Conservation (phyloP, 2,797 vertebrate species). For the Sparidentex hasta region DNA sequence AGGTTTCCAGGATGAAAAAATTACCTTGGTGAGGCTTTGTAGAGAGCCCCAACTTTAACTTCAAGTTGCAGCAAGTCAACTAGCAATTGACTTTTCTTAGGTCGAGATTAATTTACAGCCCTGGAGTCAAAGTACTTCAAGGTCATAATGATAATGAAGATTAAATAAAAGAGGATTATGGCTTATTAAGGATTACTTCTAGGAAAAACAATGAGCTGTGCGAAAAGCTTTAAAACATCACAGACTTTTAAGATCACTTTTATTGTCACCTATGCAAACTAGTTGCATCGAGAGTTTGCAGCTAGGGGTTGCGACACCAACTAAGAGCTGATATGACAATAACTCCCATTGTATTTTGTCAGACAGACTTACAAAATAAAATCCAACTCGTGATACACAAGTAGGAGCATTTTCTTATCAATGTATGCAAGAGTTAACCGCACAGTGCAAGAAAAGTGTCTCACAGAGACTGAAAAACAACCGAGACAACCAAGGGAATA, state of each 20-base stretch:
- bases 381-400: constrained; percentile 52
- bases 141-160: constrained; percentile 51
- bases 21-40: constrained; percentile 11
- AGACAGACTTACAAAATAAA: constrained; percentile 44
- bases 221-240: constrained; percentile 32
- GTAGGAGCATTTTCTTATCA: constrained; percentile 58
- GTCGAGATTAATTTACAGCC: constrained; percentile 38
- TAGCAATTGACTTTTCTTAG: constrained; percentile 36
- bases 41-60: constrained; percentile 27
- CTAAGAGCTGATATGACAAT: constrained; percentile 65
- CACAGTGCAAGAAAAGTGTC: constrained; percentile 45
- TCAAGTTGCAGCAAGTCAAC: constrained; percentile 41
- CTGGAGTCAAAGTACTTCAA: constrained; percentile 44
- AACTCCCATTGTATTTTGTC: constrained; percentile 56
- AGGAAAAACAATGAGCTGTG: constrained; percentile 47
- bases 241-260: constrained; percentile 17
- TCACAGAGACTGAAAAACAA: constrained; percentile 18
- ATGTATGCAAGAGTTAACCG: constrained; percentile 64
- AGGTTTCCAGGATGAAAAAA: constrained; percentile 27
- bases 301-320: constrained; percentile 36
- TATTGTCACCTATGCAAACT: constrained; percentile 21
- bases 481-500: constrained; percentile 30
- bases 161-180: constrained; percentile 56
- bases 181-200: constrained; percentile 20
- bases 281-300: constrained; percentile 27